These are phyloP conservation scores for Eupithecia subumbrata DNA, from an alignment of 2,888 invertebrate genomes.

Conservation along the genomic window DNA sequence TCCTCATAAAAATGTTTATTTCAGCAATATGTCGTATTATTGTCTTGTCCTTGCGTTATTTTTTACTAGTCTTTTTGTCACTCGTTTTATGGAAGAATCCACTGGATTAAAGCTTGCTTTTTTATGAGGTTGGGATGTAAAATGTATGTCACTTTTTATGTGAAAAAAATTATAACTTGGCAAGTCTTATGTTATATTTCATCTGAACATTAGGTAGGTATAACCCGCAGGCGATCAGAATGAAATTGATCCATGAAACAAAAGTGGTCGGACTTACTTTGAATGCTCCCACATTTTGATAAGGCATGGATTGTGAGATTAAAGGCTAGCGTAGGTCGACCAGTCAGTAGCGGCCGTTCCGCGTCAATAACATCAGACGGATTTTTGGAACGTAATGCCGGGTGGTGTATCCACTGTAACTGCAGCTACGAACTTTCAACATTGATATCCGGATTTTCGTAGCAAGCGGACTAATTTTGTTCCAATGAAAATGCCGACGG, in stretches of 20 bases:
- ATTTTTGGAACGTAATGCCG: too few species aligned
- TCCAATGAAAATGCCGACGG: too few species aligned
- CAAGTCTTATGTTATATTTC: not conserved
- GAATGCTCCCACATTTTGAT: not conserved
- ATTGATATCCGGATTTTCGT: too few species aligned
- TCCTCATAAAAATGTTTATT: slow-evolving; percentile 35
- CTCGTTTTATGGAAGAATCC: slow-evolving; percentile 19
- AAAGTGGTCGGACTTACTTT: not conserved
- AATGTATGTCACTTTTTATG: not conserved
- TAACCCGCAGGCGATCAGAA: not conserved
- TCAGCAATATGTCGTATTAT: slow-evolving; percentile 26
- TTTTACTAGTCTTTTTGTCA: slow-evolving; percentile 35
- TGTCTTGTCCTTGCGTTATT: slow-evolving; percentile 28
- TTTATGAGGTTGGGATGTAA: not conserved
- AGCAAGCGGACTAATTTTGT: too few species aligned
- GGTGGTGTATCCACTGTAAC: too few species aligned
- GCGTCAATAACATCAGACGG: too few species aligned
- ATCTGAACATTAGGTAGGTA: not conserved
- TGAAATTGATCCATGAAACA: not conserved
- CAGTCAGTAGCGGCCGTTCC: too few species aligned
- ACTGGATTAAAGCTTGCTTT: slow-evolving; percentile 1
- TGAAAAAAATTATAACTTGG: not conserved
- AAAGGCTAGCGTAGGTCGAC: too few species aligned
- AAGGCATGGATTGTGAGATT: too few species aligned
- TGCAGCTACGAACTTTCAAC: too few species aligned